Conservation (phyloP, 2,113 vertebrate genomes). For the Phocoena phocoena region DNA sequence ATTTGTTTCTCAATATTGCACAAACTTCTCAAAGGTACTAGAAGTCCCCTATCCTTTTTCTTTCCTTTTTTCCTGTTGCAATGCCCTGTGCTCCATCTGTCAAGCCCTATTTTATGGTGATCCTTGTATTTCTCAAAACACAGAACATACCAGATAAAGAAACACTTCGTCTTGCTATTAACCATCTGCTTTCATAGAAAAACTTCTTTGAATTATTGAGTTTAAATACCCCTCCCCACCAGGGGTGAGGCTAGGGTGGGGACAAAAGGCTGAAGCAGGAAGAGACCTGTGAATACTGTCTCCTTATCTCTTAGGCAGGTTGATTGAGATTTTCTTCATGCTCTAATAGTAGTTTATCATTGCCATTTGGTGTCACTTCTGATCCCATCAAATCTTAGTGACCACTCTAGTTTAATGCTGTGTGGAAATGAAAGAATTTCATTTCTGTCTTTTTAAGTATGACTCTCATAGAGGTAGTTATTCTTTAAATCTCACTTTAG, state of each 20-base stretch:
- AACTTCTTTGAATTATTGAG: background rate
- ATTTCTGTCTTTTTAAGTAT: conserved; percentile 30
- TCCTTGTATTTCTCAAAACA: background rate
- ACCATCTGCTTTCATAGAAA: background rate
- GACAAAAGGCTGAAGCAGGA: background rate
- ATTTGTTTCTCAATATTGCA: background rate
- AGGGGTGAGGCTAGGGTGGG: background rate
- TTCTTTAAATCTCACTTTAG: background rate
- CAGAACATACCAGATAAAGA: background rate
- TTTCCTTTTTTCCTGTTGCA: background rate
- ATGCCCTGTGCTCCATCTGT: background rate
- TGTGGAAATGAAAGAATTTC: conserved; percentile 39
- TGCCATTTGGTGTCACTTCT: conserved; percentile 25
- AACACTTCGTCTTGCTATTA: background rate
- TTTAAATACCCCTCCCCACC: background rate
- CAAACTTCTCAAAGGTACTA: background rate
- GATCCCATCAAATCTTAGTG: background rate
- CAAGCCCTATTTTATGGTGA: background rate
- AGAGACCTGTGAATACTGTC: background rate
- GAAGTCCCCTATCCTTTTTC: background rate
- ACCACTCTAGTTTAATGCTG: background rate
- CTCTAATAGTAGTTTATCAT: background rate
- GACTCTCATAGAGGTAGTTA: background rate
- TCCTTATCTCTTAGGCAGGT: background rate
- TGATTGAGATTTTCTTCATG: background rate